These are phyloP conservation scores for Halocynthia aurantium DNA, from an alignment of 23 tunicate species.

Conservation along the genomic window DNA sequence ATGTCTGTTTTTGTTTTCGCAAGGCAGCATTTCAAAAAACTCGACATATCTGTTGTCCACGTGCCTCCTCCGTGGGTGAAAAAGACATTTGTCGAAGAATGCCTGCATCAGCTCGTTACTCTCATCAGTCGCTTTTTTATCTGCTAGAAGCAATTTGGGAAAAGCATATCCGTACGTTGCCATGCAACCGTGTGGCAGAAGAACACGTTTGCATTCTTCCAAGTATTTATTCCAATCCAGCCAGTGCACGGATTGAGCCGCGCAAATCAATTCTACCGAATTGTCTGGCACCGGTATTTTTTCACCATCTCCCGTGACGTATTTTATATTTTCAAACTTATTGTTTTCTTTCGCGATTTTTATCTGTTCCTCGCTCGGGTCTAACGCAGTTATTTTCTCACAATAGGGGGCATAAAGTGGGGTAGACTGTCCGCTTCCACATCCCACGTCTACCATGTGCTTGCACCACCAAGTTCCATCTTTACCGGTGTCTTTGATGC, in stretches of 20 bases:
- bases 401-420: conserved; percentile 30
- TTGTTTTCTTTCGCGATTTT: conserved; percentile 7
- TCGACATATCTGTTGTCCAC: conserved; percentile 40
- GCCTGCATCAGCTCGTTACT: conserved; percentile 22
- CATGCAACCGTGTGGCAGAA: conserved; percentile 33
- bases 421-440: conserved; percentile 56
- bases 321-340: conserved; percentile 23
- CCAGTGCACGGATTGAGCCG: conserved; percentile 49
- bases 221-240: conserved; percentile 24
- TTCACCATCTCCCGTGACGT: conserved; percentile 20
- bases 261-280: conserved; percentile 25
- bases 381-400: conserved; percentile 29
- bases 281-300: conserved; percentile 28
- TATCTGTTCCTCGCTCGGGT: conserved; percentile 40
- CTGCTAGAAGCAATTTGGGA: not conserved
- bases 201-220: conserved; percentile 29
- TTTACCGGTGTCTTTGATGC: not conserved
- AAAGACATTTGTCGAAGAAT: conserved; percentile 32
- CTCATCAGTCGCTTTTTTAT: not conserved
- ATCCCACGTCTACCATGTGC: conserved; percentile 48
- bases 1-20: conserved; percentile 33
- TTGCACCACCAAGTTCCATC: not conserved
- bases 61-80: conserved; percentile 61
- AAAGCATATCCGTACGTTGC: conserved; percentile 32
- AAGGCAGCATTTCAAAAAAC: conserved; percentile 16